Conservation (phyloP, 2,113 vertebrate genomes). For the Cranoglanis bouderius region DNA sequence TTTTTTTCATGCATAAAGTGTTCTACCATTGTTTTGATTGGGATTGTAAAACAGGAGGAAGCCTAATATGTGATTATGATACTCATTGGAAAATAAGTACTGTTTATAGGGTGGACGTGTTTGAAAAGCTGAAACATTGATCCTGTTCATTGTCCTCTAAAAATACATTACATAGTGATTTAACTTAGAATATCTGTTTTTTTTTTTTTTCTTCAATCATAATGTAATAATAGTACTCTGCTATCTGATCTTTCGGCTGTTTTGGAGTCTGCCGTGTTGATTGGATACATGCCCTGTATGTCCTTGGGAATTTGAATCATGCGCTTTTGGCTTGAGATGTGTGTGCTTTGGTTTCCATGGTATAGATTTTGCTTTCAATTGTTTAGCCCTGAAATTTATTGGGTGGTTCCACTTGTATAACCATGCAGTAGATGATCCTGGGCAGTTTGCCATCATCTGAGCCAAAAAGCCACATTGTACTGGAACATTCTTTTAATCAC, state of each 20-base stretch:
- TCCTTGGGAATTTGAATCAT: conserved; percentile 39
- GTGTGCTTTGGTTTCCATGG: conserved; percentile 41
- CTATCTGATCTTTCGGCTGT: conserved; percentile 27
- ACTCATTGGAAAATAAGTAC: conserved; percentile 13
- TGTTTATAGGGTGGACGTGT: conserved; percentile 7
- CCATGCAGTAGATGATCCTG: conserved; percentile 6
- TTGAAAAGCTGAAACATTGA: conserved; percentile 4
- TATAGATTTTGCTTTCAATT: conserved; percentile 30
- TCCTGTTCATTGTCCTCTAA: background rate
- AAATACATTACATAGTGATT: conserved; percentile 13
- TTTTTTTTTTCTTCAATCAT: conserved; percentile 6
- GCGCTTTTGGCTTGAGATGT: conserved; percentile 9
- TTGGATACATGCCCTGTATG: conserved; percentile 25
- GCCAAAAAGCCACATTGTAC: conserved; percentile 43
- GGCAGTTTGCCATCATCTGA: conserved; percentile 30
- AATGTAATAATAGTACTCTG: conserved; percentile 12
- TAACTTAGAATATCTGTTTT: background rate
- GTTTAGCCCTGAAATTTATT: conserved; percentile 41
- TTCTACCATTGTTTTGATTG: background rate
- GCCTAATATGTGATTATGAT: background rate
- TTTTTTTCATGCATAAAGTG: background rate
- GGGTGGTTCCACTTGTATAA: conserved; percentile 31
- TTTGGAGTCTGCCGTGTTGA: conserved; percentile 21
- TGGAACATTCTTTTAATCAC: conserved; percentile 35
- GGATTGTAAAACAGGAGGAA: background rate